A percentile compares a stretch with the other conserved stretches of the same genome.
These are phyloP conservation scores for Dryobates pubescens DNA, from an alignment of 2,797 vertebrate species.

Conservation along the genomic window DNA sequence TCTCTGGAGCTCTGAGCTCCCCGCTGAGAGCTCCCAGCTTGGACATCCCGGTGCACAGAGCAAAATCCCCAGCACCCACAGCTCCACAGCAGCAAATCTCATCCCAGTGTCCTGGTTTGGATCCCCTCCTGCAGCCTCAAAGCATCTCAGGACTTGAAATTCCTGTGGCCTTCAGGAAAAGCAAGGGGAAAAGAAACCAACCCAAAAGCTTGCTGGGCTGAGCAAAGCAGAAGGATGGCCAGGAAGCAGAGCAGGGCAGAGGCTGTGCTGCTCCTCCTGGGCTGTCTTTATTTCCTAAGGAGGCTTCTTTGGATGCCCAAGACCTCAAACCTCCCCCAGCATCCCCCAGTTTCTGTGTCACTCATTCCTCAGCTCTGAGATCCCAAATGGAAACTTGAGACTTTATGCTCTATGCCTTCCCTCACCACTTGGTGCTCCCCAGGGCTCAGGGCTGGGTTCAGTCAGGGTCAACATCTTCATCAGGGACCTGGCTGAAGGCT, in stretches of 20 bases:
- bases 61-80: neutral
- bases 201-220: neutral
- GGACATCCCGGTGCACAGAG: neutral
- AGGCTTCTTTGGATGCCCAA: neutral
- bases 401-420: neutral
- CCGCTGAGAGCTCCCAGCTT: neutral
- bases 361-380: neutral
- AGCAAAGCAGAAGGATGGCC: neutral
- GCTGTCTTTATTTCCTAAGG: neutral
- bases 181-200: neutral
- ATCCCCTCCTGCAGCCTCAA: neutral
- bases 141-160: neutral
- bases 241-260: accelerated
- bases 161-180: neutral
- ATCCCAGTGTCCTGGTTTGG: accelerated
- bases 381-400: neutral
- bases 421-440: neutral
- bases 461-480: too few species aligned
- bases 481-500: too few species aligned
- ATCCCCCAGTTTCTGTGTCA: neutral
- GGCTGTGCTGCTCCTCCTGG: neutral
- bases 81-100: neutral
- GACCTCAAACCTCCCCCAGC: neutral
- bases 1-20: neutral
- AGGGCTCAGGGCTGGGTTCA: too few species aligned